Evolutionary conservation across 2,888 invertebrate genomes (phyloP).

Genomic region (Lottia gigantea): DNA sequence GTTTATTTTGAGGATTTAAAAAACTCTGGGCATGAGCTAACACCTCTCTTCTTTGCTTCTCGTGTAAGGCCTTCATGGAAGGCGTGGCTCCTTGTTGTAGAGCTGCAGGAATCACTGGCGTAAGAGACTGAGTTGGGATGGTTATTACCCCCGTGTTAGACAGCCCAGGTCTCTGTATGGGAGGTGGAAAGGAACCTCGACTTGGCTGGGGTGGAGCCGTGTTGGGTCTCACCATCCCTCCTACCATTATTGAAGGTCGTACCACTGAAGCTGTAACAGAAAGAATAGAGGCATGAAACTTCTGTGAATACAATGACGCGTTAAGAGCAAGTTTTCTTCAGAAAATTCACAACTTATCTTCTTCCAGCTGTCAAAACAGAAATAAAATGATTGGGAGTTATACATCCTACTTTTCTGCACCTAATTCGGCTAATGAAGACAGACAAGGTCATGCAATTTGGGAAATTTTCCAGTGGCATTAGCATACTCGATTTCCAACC

Average conservation of each 20-base stretch:
- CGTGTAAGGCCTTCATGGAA: slow-evolving; percentile 48
- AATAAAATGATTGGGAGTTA: too few relatives aligned
- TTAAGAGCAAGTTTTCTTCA: too few relatives aligned
- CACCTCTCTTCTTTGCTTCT: slow-evolving; percentile 58
- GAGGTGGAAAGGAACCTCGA: slow-evolving; percentile 46
- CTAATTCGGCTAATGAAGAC: too few relatives aligned
- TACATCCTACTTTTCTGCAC: too few relatives aligned
- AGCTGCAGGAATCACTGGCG: slow-evolving; percentile 15
- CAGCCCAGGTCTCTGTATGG: slow-evolving; percentile 54
- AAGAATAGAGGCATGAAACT: too few relatives aligned
- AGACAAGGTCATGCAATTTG: too few relatives aligned
- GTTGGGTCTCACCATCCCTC: slow-evolving; percentile 43
- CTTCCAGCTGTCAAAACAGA: too few relatives aligned
- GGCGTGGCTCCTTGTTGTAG: slow-evolving; percentile 3
- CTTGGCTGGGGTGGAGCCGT: slow-evolving; percentile 32
- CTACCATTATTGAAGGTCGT: slow-evolving; percentile 53
- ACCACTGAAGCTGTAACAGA: slow-evolving; percentile 38
- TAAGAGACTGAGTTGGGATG: slow-evolving; percentile 20
- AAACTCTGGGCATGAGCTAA: slow-evolving; percentile 62
- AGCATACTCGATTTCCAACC: too few relatives aligned
- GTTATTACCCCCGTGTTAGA: slow-evolving; percentile 19
- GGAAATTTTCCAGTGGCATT: too few relatives aligned
- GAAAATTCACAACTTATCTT: too few relatives aligned
- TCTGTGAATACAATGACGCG: too few relatives aligned
- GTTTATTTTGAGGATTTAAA: slow-evolving; percentile 55